Evolutionary conservation across 2,113 vertebrate genomes (phyloP), one percentile per base, ranked within the genome.

Genomic region (Alethe castanea): DNA sequence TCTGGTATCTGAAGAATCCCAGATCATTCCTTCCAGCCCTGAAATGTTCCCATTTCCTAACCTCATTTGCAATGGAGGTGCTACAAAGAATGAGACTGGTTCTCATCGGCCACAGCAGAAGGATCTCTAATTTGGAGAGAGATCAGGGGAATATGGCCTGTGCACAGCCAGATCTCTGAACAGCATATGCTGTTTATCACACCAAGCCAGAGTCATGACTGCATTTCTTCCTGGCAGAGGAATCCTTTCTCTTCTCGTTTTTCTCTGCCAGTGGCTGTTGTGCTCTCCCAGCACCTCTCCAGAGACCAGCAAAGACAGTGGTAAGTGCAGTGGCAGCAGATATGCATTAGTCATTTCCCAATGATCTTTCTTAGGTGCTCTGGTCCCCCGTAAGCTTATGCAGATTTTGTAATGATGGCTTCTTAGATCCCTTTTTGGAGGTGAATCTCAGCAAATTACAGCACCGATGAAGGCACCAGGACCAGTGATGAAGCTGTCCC

Each of bases 401-500:
- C 12, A 73, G 61, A 47, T 65, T 85, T 74, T 89, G 42, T 45
- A 73, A 85, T 19, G 44, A 42, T 80, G 59, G 25, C 57, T 59
- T 72, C 54, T 71, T 64, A 57, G 33, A 42, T 59, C n/a, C 87
- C 11, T 35, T 90, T 76, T n/a, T 76, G 33, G 53, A 82, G 13
- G 3, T 72, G 81, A 72, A 65, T 69, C 20, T 48, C 62, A 94
- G 70, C 16, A 73, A 82, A 50, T 23, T 36, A 79, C 42, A 52
- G n/a, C 53, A 38, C 5, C 0, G 0, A 25, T 8, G 31, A 74
- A 87, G 25, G 17, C 61, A 67, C 4, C 2, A 56, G 17, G 36
- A 40, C 19, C 29, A 20, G 22, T 24, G 28, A 59, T 67, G 47
- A 88, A 88, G 16, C 31, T 90, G 65, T 52, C 31, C 14, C 29